Evolutionary conservation across 2,888 invertebrate species (phyloP).

Genomic region (Teleiodes luculella): DNA sequence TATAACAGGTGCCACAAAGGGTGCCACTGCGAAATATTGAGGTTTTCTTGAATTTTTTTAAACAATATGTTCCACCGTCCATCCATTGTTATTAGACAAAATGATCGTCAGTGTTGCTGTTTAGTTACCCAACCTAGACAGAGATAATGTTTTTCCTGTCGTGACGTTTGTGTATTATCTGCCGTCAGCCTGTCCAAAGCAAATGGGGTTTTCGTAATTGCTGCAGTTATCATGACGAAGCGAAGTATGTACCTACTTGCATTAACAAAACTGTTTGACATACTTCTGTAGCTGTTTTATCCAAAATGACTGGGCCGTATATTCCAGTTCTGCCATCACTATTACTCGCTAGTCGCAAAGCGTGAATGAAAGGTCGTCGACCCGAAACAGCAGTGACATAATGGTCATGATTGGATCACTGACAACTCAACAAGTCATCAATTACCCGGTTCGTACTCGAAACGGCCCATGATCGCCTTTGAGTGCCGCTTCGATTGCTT

Average conservation of each 20-base stretch:
- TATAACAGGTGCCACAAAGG: too few species aligned
- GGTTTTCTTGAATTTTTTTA: too few species aligned
- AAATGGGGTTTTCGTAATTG: too few species aligned
- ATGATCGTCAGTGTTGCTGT: neutral
- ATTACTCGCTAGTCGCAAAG: slow-evolving; percentile 21
- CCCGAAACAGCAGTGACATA: slow-evolving; percentile 48
- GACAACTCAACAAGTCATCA: slow-evolving; percentile 53
- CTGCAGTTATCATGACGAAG: too few species aligned
- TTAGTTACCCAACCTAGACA: slow-evolving; percentile 1
- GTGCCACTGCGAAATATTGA: too few species aligned
- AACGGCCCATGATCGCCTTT: neutral
- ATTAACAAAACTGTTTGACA: too few species aligned
- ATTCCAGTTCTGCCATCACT: neutral
- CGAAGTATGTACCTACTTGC: too few species aligned
- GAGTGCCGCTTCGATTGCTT: slow-evolving; percentile 1
- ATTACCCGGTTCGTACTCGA: slow-evolving; percentile 30
- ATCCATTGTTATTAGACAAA: slow-evolving; percentile 20
- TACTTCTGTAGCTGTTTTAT: too few species aligned
- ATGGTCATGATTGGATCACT: slow-evolving; percentile 49
- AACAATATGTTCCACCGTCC: slow-evolving; percentile 24
- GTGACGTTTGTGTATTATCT: neutral
- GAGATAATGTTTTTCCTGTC: neutral
- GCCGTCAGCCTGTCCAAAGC: slow-evolving; percentile 15
- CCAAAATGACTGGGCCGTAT: neutral
- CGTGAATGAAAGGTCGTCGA: slow-evolving; percentile 48